These are phyloP conservation scores for Acanthis flammea DNA, from an alignment of 2,797 vertebrate species.

Conservation along the genomic window DNA sequence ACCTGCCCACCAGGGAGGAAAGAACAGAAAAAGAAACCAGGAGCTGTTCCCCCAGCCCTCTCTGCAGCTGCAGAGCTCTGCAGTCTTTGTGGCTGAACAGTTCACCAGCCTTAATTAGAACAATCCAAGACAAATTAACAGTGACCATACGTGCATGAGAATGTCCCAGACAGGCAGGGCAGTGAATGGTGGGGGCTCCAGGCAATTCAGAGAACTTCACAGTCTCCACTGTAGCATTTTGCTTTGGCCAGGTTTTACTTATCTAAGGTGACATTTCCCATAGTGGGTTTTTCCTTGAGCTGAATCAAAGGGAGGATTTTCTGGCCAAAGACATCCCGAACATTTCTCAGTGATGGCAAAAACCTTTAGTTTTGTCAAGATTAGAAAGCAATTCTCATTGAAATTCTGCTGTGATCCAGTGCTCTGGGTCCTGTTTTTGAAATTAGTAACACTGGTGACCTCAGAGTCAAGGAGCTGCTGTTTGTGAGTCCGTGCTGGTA, in stretches of 20 bases:
- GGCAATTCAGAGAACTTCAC: neutral
- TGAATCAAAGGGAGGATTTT: neutral
- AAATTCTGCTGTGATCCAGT: neutral
- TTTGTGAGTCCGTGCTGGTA: neutral
- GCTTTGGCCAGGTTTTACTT: neutral
- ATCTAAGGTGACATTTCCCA: neutral
- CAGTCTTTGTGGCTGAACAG: neutral
- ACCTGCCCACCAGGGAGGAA: conserved; percentile 7
- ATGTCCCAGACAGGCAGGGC: neutral
- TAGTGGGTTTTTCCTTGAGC: neutral
- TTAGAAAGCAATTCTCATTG: neutral
- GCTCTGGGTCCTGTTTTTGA: neutral
- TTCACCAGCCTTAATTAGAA: conserved; percentile 5
- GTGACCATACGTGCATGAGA: neutral
- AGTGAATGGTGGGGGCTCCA: neutral
- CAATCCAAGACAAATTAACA: conserved; percentile 37
- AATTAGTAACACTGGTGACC: neutral
- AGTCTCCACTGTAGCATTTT: neutral
- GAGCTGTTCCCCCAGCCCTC: neutral
- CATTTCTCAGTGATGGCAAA: neutral
- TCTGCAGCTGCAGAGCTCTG: neutral
- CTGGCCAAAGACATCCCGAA: neutral
- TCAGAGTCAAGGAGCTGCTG: neutral
- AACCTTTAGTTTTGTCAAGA: neutral
- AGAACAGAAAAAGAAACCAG: neutral